Conservation (phyloP, 2,888 invertebrate genomes). For the Cataglyphis cursor region DNA sequence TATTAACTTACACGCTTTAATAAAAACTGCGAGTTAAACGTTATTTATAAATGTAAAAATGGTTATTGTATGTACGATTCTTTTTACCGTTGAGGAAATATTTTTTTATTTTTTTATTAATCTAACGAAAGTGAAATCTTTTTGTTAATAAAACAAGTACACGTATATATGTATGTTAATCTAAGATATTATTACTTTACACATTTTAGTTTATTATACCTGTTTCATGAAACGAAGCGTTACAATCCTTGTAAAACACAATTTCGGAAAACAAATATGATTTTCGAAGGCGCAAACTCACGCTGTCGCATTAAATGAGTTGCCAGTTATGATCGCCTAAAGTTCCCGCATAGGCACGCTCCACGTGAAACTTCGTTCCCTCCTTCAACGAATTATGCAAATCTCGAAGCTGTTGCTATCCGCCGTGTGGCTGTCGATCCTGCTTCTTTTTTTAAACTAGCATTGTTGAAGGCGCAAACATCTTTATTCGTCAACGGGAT, state of each 20-base stretch:
- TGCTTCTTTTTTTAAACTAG: constrained; percentile 44
- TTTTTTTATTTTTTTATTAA: background rate
- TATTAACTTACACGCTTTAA: background rate
- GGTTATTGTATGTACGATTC: background rate
- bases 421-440: constrained; percentile 43
- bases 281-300: constrained; percentile 63
- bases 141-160: background rate
- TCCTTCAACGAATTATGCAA: constrained; percentile 75
- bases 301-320: constrained; percentile 74
- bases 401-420: constrained; percentile 63
- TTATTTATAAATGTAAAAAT: background rate
- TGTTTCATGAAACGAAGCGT: constrained; percentile 46
- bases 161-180: background rate
- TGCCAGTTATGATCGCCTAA: constrained; percentile 77
- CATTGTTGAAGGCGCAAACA: constrained; percentile 57
- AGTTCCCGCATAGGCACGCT: constrained; percentile 74
- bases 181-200: background rate
- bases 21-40: background rate
- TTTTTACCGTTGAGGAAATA: background rate
- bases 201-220: background rate
- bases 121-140: background rate
- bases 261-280: constrained; percentile 68
- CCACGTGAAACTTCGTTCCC: constrained; percentile 66
- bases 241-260: constrained; percentile 69
- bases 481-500: constrained; percentile 53